A percentile compares a stretch with the other conserved stretches of the same genome.
These are phyloP conservation scores for Halictus quadricinctus DNA, from an alignment of 2,888 invertebrate genomes.

Conservation along the genomic window DNA sequence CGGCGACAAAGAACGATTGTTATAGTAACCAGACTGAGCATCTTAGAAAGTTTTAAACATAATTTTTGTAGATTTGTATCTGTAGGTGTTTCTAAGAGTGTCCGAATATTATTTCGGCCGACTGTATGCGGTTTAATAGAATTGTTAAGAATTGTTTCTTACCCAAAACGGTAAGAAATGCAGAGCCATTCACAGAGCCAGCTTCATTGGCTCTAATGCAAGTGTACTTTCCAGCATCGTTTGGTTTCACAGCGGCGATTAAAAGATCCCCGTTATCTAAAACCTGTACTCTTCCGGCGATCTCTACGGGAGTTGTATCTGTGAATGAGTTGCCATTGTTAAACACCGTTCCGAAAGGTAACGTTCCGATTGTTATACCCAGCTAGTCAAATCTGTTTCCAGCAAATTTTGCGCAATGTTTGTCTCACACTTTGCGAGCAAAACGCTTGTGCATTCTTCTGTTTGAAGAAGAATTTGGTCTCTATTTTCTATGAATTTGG, in stretches of 20 bases:
- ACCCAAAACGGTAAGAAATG: conserved; percentile 91
- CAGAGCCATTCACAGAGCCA: conserved; percentile 92
- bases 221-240: conserved; percentile 94
- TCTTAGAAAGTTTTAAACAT: background rate
- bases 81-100: too few relatives aligned
- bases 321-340: conserved; percentile 58
- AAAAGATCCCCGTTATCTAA: conserved; percentile 94
- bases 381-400: too few relatives aligned
- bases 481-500: too few relatives aligned
- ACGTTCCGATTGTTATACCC: background rate
- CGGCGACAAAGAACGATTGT: background rate
- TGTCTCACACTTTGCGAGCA: too few relatives aligned
- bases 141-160: conserved; percentile 10
- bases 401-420: too few relatives aligned
- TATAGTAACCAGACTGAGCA: background rate
- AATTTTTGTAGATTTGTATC: too few relatives aligned
- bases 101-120: too few relatives aligned
- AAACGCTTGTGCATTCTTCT: too few relatives aligned
- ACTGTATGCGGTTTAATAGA: background rate
- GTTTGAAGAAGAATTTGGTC: too few relatives aligned
- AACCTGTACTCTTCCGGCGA: conserved; percentile 91
- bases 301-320: conserved; percentile 86
- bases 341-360: background rate
- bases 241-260: conserved; percentile 91
- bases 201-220: conserved; percentile 95